Percentiles rank a stretch among this genome's conserved stretches.
These are phyloP conservation scores for Stenodera caucasica DNA, from an alignment of 2,888 invertebrate species.

Conservation along the genomic window DNA sequence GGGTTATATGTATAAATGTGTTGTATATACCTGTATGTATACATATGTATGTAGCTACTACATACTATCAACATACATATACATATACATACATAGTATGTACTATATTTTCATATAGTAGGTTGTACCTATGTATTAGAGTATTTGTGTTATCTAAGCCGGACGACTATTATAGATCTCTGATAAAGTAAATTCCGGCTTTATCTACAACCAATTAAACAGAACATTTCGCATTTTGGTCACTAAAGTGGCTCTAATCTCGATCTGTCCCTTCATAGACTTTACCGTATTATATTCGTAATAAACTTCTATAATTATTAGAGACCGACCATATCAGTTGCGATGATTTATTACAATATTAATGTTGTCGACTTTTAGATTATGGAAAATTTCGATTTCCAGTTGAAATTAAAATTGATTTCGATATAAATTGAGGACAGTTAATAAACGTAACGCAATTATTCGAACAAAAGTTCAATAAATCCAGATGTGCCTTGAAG, in stretches of 20 bases:
- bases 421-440: not conserved
- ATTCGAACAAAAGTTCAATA: constrained; percentile 11
- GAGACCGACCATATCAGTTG: not conserved
- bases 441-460: constrained; percentile 1
- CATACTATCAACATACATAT: no score
- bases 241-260: constrained; percentile 35
- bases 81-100: no score
- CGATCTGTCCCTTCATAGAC: constrained; percentile 32
- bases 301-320: not conserved
- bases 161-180: constrained; percentile 36
- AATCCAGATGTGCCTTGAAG: constrained; percentile 24
- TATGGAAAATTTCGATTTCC: not conserved
- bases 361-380: not conserved
- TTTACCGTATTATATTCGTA: constrained; percentile 3
- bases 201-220: constrained; percentile 41
- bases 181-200: constrained; percentile 36
- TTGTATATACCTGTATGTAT: not conserved
- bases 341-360: not conserved
- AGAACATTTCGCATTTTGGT: constrained; percentile 33
- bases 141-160: constrained; percentile 32
- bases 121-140: no score
- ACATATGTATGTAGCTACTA: not conserved
- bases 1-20: constrained; percentile 16
- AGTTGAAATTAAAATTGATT: not conserved
- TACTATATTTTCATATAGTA: no score